These are phyloP conservation scores for Axinella damicornis DNA, from an alignment of 37 sponge, comb jelly and placozoan genomes.

Conservation along the genomic window DNA sequence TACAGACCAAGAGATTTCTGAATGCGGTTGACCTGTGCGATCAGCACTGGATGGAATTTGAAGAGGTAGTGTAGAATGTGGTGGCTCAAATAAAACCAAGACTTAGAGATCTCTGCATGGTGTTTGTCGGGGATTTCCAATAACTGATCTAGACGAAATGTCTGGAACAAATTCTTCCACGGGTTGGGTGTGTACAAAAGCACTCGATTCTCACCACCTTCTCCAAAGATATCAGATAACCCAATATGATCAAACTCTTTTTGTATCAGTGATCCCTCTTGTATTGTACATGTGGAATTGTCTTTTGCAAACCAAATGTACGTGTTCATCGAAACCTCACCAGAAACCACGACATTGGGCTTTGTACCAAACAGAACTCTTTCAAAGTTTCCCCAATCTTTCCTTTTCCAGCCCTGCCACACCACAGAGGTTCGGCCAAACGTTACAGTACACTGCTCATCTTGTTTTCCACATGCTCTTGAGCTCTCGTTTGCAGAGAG, in stretches of 20 bases:
- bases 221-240: not conserved
- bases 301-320: not conserved
- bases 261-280: not conserved
- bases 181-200: not conserved
- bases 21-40: not conserved
- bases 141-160: not conserved
- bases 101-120: not conserved
- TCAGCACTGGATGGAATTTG: not conserved
- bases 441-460: not conserved
- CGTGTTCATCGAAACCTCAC: not conserved
- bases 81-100: not conserved
- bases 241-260: constrained; percentile 7
- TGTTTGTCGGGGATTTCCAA: constrained; percentile 12
- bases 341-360: not conserved
- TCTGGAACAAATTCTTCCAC: constrained; percentile 3
- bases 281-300: not conserved
- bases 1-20: not conserved
- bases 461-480: not conserved
- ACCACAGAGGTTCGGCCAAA: not conserved
- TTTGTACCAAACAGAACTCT: not conserved
- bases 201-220: not conserved
- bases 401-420: constrained; percentile 14
- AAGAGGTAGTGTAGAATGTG: constrained; percentile 13
- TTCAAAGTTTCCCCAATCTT: constrained; percentile 1
- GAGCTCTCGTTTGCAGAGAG: not conserved